Evolutionary conservation across 2,888 invertebrate species (phyloP), one percentile per base, ranked within the genome.

Genomic region (Mamestra brassicae): DNA sequence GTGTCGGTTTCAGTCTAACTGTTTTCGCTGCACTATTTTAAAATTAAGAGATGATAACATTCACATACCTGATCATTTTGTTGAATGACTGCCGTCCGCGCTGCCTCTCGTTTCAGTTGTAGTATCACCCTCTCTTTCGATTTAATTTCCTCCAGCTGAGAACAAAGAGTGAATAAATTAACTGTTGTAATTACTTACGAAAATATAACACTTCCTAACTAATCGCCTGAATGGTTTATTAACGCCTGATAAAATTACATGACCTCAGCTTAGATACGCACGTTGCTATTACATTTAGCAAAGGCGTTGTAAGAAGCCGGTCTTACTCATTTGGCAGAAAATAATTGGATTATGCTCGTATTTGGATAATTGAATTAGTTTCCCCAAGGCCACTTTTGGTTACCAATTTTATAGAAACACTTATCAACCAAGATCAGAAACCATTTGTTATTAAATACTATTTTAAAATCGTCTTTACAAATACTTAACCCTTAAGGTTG

Each of bases 71-170:
- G 96, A 88, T 95, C 94, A 91, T 92, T 89, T 74, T 91, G 93
- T 74, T 88, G 92, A 76, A 91, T 84, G 70, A 91, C 89, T 78
- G 92, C 87, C 78, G 90, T 87, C 87, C 93, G 90, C 91, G 94
- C 92, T 89, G 91, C 92, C 89, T 95, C 96, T 88, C 96, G 89
- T 90, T 91, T 95, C 89, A 97, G 89, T 93, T 97, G 97, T 93
- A 97, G 95, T 90, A 97, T 97, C 92, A 97, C 96, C 92, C 97
- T 97, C 94, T 97, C 97, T 94, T 97, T 97, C 96, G 97, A 97
- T 97, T 97, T 97, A 89, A 97, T 97, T 97, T 97, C 97, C 97
- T 97, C 97, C 97, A 97, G 97, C 97, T 97, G 95, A 45, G 93
- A 93, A 90, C 26, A 92, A 91, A 81, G 80, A 58, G 8, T 0